Evolutionary conservation across 2,797 vertebrate species (phyloP), one percentile per base, ranked within the genome.

Genomic region (Moxostoma hubbsi): DNA sequence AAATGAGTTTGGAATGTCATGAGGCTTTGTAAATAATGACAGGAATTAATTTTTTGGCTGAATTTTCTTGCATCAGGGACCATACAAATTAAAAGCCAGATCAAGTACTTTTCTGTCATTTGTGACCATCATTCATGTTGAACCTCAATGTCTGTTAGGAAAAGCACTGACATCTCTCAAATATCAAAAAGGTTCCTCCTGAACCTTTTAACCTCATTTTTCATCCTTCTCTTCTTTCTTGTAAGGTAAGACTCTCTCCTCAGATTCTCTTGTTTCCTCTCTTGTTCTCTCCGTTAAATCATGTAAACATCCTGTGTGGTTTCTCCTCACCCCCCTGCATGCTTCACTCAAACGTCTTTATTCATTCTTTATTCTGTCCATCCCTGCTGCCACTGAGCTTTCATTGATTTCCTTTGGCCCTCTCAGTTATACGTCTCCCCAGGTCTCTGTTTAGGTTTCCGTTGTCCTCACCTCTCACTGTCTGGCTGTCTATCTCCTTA

Each of bases 381-480:
- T 62, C 50, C 15, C 49, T n/a, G 4, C 10, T 76, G 64, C 18
- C 9, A 16, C 50, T 50, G 58, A 78, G 58, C 36, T 55, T 46
- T 89, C 77, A 55, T 75, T 55, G 16, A 73, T 72, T 66, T 61
- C 36, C 8, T 50, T 36, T 10, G 36, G 8, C 55, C 5, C 57
- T 64, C 66, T 47, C 50, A 18, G 61, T 43, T 58, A 45, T 66
- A 67, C 55, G 9, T 62, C 45, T 24, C 54, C 46, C 9, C 49
- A 9, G 16, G 69, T 67, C 55, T 47, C n/a, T 66, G 51, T 68
- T 66, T 12, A 55, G 9, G 24, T 58, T 11, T 46, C 53, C n/a
- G 46, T 64, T 73, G 61, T 63, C 64, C 76, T 75, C 65, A 84
- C 86, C 86, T 88, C 82, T 45, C 80, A 82, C 84, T 83, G 84